Evolutionary conservation across 2,797 vertebrate genomes (phyloP), one percentile per base, ranked within the genome.

Genomic region (Platalea minor): DNA sequence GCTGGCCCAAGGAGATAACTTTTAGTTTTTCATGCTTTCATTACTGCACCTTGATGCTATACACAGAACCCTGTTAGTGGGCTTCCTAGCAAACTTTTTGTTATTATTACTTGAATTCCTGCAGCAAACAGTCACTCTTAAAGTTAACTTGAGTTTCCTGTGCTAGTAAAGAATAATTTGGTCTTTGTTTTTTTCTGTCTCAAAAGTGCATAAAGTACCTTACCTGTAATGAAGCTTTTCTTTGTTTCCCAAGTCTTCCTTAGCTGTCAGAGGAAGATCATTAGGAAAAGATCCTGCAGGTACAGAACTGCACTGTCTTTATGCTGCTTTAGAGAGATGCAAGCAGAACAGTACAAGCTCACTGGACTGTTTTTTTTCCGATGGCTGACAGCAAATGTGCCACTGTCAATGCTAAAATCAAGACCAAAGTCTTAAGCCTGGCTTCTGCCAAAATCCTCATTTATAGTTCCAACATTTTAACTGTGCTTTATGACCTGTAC

Each of bases 311-410:
- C 21, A 31, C 1, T 43, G 75, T 73, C 17, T 17, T 69, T 73
- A 15, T 0, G 1, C 5, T 41, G 10, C 23, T 78, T 46, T 63
- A 39, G 31, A 53, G 33, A 88, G 1, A 0, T 48, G 21, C 13
- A 63, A 68, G 28, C 23, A 50, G 70, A 89, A 41, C 8, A 60
- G 25, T 6, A 23, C 10, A 57, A 35, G 11, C 61, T 68, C 61
- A 65, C 11, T 65, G 37, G 29, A 33, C 43, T 56, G 17, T 0
- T 37, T 72, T 88, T n/a, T n/a, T 60, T 46, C 51, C 77, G 41
- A 33, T 39, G 26, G 20, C 26, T 83, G 46, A 79, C 53, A 72
- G 31, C 7, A 63, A 63, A 67, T 20, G 21, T 68, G 10, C 9
- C 21, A 45, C 48, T 68, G 35, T 12, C n/a, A 57, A 16, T n/a